Evolutionary conservation across 2,888 invertebrate species (phyloP).

Genomic region (Pteria penguin): DNA sequence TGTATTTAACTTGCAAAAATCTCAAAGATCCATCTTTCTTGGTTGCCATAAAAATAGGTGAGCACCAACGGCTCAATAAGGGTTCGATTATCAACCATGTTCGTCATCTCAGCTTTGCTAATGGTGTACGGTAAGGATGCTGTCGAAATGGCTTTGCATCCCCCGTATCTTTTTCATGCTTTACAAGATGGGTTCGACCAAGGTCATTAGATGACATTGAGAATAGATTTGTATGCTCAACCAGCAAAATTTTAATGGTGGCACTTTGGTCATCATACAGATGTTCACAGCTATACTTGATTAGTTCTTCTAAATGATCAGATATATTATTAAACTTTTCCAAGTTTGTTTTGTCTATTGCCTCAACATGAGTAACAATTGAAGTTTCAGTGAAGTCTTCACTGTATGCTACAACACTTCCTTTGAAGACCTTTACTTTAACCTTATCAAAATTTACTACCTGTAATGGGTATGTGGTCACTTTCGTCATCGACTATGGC

Average conservation of each 20-base stretch:
- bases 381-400: background rate
- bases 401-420: background rate
- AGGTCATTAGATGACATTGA: constrained; percentile 28
- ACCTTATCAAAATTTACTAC: background rate
- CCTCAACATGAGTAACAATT: background rate
- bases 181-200: constrained; percentile 4
- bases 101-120: too few species aligned
- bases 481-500: background rate
- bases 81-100: too few species aligned
- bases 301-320: background rate
- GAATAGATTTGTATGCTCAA: background rate
- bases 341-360: background rate
- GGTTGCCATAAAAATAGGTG: constrained; percentile 10
- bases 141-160: constrained; percentile 23
- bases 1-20: constrained; percentile 21
- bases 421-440: background rate
- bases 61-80: constrained; percentile 17
- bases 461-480: background rate
- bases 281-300: background rate
- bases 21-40: constrained; percentile 25
- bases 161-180: constrained; percentile 16
- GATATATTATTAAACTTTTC: background rate
- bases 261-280: background rate
- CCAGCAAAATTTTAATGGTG: background rate
- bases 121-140: constrained; percentile 6